phyloP scores from a whole-genome alignment of 2,888 invertebrate species.

The Phania funesta region DNA sequence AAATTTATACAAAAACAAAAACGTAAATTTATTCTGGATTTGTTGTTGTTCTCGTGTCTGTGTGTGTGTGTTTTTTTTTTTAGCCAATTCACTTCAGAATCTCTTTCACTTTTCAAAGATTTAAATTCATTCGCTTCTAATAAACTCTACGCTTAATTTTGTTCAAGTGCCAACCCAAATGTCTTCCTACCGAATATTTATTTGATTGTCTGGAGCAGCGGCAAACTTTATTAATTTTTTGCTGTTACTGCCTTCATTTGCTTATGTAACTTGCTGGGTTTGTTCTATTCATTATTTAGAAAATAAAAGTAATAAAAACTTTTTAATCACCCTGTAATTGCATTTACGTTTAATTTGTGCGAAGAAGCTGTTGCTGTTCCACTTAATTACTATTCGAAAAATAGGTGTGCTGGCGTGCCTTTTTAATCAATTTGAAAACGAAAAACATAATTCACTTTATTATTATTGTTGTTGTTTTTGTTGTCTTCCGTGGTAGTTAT shows the following conservation, averaged over 20 bases:
- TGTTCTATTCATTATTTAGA: not conserved
- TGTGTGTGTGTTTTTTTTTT: no score
- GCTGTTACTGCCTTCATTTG: not conserved
- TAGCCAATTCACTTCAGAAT: conserved; percentile 4
- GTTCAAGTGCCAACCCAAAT: not conserved
- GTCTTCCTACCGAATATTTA: not conserved
- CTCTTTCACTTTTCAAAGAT: conserved; percentile 10
- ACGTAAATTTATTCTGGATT: not conserved
- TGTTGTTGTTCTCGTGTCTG: not conserved
- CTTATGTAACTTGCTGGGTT: conserved; percentile 50
- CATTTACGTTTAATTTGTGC: not conserved
- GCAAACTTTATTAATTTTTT: conserved; percentile 1
- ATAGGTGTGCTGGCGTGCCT: conserved; percentile 11
- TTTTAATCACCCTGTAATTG: not conserved
- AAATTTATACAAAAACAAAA: not conserved
- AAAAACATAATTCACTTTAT: conserved; percentile 15
- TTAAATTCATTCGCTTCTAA: not conserved
- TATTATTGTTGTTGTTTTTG: conserved; percentile 24
- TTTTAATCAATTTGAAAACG: not conserved
- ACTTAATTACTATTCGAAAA: not conserved
- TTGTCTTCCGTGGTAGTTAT: conserved; percentile 2
- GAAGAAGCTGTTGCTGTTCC: not conserved
- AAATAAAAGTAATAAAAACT: not conserved
- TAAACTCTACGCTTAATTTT: not conserved
- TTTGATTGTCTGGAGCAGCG: not conserved